phyloP scores from a whole-genome alignment of 2,888 invertebrate species.

The Pheosia gnoma region DNA sequence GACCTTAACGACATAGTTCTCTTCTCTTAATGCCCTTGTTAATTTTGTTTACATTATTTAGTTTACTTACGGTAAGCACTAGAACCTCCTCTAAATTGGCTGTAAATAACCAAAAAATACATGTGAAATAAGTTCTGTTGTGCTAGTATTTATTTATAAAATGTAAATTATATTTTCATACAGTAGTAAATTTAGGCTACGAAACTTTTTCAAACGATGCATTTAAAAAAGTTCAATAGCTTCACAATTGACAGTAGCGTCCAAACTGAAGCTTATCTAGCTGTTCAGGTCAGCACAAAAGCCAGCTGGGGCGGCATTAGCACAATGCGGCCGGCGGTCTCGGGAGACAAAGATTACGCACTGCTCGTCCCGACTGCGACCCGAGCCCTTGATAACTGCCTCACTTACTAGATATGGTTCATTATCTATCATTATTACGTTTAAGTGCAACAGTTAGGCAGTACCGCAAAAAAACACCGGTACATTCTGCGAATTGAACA shows the following conservation, averaged over 20 bases:
- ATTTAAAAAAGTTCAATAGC: constrained; percentile 23
- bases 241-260: constrained; percentile 56
- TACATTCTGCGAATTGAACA: no score
- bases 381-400: constrained; percentile 51
- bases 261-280: constrained; percentile 64
- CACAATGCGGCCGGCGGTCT: constrained; percentile 67
- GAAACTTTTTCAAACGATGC: neutral
- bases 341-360: constrained; percentile 75
- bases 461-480: no score
- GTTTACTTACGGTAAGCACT: constrained; percentile 53
- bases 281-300: constrained; percentile 62
- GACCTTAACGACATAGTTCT: constrained; percentile 67
- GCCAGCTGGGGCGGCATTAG: constrained; percentile 52
- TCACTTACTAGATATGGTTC: neutral
- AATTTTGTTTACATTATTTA: constrained; percentile 55
- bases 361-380: constrained; percentile 50
- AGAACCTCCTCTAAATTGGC: no score
- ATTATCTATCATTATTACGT: no score
- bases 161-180: no score
- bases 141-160: no score
- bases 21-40: constrained; percentile 66
- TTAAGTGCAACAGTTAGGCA: no score
- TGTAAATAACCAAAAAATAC: no score
- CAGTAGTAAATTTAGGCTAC: no score
- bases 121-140: no score